Conservation (phyloP, 2,888 invertebrate genomes). For the Protonemura montana region DNA sequence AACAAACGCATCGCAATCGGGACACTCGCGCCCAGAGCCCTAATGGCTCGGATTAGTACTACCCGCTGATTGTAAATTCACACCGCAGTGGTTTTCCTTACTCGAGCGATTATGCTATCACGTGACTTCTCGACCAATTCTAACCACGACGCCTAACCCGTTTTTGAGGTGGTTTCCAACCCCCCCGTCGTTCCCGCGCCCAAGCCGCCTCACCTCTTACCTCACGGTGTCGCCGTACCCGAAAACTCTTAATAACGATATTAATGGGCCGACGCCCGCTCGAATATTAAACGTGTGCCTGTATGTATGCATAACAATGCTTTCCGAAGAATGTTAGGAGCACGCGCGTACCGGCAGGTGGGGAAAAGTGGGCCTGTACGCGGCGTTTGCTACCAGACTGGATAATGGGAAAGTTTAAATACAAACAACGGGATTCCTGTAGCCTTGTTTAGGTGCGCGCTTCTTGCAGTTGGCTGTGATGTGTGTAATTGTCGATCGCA, state of each 20-base stretch:
- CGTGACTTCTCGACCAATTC: constrained; percentile 16
- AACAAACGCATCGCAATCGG: background rate
- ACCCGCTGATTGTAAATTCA: background rate
- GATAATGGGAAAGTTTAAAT: background rate
- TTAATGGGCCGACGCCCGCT: background rate
- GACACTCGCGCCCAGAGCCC: background rate
- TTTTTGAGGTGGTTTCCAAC: background rate
- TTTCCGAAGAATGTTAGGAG: background rate
- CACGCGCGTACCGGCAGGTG: background rate
- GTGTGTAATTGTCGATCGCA: too few species aligned
- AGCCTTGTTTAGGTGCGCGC: background rate
- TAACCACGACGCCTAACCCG: background rate
- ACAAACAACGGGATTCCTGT: background rate
- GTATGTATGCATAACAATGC: background rate
- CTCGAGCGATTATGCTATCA: background rate
- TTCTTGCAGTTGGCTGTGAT: background rate
- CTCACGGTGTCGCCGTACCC: background rate
- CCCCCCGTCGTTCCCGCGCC: background rate
- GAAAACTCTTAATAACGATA: constrained; percentile 22
- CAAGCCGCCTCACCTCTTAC: background rate
- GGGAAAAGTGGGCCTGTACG: background rate
- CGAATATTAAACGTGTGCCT: constrained; percentile 13
- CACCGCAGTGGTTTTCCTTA: background rate
- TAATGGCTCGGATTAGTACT: background rate
- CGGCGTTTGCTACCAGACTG: background rate